Evolutionary conservation across 1,140 invertebrate genomes (phyloP).

Genomic region (Aethina tumida): DNA sequence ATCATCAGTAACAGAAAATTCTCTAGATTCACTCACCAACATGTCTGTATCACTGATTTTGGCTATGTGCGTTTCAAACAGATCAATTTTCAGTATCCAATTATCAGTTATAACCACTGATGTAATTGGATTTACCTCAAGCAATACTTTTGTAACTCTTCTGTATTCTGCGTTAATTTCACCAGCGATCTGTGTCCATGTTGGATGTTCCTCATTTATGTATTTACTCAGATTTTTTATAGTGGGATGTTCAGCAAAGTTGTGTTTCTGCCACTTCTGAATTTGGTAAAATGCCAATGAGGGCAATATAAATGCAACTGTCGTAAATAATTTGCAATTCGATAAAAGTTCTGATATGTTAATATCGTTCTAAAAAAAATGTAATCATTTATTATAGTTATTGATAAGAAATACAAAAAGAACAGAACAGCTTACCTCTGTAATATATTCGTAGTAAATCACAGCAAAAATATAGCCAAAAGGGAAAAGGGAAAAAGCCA

Average conservation of each 20-base stretch:
- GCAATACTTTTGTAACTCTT: constrained; percentile 57
- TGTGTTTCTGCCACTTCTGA: constrained; percentile 53
- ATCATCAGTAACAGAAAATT: too few relatives aligned
- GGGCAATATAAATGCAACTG: constrained; percentile 31
- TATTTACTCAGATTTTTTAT: constrained; percentile 54
- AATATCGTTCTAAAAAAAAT: too few relatives aligned
- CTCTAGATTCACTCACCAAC: constrained; percentile 62
- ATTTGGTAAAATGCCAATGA: constrained; percentile 37
- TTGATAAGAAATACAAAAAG: constrained; percentile 4
- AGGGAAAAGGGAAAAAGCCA: constrained; percentile 58
- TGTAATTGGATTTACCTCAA: constrained; percentile 56
- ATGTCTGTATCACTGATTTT: constrained; percentile 71
- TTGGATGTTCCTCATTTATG: constrained; percentile 44
- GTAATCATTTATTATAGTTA: too few relatives aligned
- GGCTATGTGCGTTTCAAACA: constrained; percentile 62
- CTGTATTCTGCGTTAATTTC: constrained; percentile 71
- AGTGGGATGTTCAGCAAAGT: constrained; percentile 68
- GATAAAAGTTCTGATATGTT: constrained; percentile 2
- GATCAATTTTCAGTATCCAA: constrained; percentile 80
- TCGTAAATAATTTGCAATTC: too few relatives aligned
- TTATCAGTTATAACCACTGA: constrained; percentile 71
- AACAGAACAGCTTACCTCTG: constrained; percentile 25
- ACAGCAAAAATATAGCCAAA: constrained; percentile 55
- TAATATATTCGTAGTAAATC: constrained; percentile 39
- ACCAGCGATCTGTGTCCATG: constrained; percentile 57